Evolutionary conservation across 2,113 vertebrate species (phyloP), one percentile per base, ranked within the genome.

Genomic region (Naja naja): DNA sequence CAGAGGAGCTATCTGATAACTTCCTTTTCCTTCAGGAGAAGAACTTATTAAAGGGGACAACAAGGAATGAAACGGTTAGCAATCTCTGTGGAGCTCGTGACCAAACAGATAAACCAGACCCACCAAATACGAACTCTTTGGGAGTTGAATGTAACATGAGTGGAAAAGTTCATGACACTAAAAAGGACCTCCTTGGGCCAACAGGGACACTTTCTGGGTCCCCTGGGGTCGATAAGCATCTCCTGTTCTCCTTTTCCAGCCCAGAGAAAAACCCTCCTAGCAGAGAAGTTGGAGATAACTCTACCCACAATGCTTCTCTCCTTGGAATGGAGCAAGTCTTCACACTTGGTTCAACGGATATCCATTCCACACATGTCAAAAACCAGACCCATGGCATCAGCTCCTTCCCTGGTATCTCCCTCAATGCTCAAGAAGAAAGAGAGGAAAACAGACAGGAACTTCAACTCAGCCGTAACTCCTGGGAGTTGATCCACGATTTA

Each of bases 21-120:
- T 99, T 98, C 94, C 60, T 98, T 89, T 99, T 99, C 96, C 98
- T 99, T 93, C 98, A 98, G 95, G 98, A 99, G 90, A 99, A 98
- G 55, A 98, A 97, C 88, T 96, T 99, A 16, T 34, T 99, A 92
- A 98, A 98, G 95, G 98, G 98, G 9, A 93, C 96, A 1, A 90
- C 97, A 47, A 94, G 94, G 74, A 96, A 94, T 55, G 97, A 96
- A 94, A 96, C 81, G 12, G 69, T 89, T 92, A 94, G 20, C 12
- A 93, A 96, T 93, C 93, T 97, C 4, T 96, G 95, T 23, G 96
- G 96, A 39, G 97, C 97, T 58, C 58, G 97, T 94, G 97, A 97
- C 64, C 97, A 97, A 0, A 95, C 95, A 94, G 95, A 91, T 53
- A 45, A 97, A n/a, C 97, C 98, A 93, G 98, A 98, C 93, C 97